These are phyloP conservation scores for Cephus pulcher DNA, from an alignment of 2,888 invertebrate genomes.

Conservation along the genomic window DNA sequence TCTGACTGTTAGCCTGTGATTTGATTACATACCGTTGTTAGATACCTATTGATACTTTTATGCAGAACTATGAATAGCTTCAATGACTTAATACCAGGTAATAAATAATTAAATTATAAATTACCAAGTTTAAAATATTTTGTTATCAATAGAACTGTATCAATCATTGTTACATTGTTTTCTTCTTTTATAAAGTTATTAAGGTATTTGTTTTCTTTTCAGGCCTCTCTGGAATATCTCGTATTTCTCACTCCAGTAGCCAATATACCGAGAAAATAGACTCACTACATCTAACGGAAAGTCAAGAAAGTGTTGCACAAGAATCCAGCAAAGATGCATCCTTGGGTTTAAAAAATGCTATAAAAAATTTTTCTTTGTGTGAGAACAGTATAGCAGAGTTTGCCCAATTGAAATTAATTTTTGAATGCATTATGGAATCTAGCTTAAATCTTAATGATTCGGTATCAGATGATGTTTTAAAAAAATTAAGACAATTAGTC, in stretches of 20 bases:
- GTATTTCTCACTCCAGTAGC: slow-evolving; percentile 46
- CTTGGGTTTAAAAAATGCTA: slow-evolving; percentile 25
- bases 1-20: too few relatives aligned
- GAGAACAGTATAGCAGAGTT: slow-evolving; percentile 46
- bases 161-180: too few relatives aligned
- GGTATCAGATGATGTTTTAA: slow-evolving; percentile 29
- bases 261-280: slow-evolving; percentile 35
- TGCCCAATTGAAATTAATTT: slow-evolving; percentile 44
- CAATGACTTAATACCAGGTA: too few relatives aligned
- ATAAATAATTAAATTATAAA: too few relatives aligned
- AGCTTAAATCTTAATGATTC: slow-evolving; percentile 25
- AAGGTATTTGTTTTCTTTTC: slow-evolving; percentile 18
- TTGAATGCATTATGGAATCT: slow-evolving; percentile 45
- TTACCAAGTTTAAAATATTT: too few relatives aligned
- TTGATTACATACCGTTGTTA: too few relatives aligned
- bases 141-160: too few relatives aligned
- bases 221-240: slow-evolving; percentile 52
- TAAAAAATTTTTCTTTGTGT: slow-evolving; percentile 35
- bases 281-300: slow-evolving; percentile 35
- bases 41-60: too few relatives aligned
- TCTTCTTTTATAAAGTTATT: too few relatives aligned
- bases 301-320: slow-evolving; percentile 23
- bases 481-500: slow-evolving; percentile 47
- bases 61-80: too few relatives aligned
- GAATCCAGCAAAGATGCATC: slow-evolving; percentile 25